phyloP scores from a whole-genome alignment of 2,113 vertebrate genomes.

The Passer domesticus region DNA sequence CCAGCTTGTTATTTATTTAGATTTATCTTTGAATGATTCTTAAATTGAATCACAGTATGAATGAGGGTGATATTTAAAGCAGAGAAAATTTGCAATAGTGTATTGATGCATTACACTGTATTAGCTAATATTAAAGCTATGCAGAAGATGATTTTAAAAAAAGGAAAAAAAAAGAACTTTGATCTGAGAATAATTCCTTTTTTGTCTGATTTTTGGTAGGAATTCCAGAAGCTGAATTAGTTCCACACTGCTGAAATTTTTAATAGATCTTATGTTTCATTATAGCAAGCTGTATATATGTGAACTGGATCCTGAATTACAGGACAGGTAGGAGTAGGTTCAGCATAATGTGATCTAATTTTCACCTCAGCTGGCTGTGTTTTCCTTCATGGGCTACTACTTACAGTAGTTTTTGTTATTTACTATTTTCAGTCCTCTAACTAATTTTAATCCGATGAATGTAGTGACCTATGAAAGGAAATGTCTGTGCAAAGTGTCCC shows the following conservation, averaged over 20 bases:
- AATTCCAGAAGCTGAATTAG: background rate
- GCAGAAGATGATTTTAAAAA: background rate
- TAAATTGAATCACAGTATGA: constrained; percentile 68
- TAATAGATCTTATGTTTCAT: background rate
- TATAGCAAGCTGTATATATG: background rate
- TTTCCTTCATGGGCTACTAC: background rate
- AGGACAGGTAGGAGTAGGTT: background rate
- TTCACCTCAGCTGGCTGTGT: background rate
- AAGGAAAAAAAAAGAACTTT: background rate
- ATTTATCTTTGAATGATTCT: constrained; percentile 75
- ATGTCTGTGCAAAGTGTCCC: background rate
- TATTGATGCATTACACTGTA: background rate
- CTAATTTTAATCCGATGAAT: background rate
- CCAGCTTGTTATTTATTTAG: constrained; percentile 84
- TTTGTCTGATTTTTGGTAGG: background rate
- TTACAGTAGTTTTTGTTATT: background rate
- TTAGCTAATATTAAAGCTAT: constrained; percentile 13
- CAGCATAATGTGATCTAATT: background rate
- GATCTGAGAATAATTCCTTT: background rate
- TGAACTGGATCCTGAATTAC: background rate
- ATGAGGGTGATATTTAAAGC: constrained; percentile 64
- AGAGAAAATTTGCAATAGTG: constrained; percentile 11
- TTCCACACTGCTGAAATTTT: background rate
- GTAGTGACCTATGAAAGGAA: constrained; percentile 24
- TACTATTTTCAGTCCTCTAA: background rate